Conservation (phyloP, 2,113 vertebrate genomes). For the Xiphorhynchus elegans region DNA sequence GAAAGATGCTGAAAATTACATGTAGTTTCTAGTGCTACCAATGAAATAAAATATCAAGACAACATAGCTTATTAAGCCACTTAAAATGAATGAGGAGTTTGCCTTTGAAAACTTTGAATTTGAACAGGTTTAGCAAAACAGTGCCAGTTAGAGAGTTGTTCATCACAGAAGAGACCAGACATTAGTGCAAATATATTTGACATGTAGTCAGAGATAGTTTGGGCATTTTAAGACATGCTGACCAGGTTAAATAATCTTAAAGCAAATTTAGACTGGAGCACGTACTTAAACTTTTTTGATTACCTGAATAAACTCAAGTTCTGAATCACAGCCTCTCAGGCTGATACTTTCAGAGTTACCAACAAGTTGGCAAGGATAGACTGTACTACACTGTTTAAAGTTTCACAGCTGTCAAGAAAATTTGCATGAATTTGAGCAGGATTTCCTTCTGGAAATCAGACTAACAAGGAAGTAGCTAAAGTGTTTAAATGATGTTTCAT, state of each 20-base stretch:
- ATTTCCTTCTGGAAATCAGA: constrained; percentile 41
- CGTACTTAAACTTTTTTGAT: not conserved
- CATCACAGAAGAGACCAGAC: not conserved
- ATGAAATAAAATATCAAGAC: not conserved
- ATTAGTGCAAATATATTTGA: not conserved
- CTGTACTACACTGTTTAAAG: not conserved
- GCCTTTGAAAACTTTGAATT: not conserved
- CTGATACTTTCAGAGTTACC: not conserved
- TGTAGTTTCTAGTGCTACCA: not conserved
- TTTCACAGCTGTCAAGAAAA: constrained; percentile 49
- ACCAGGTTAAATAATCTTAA: not conserved
- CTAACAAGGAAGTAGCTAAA: constrained; percentile 19
- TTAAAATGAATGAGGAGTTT: not conserved
- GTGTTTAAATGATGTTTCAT: constrained; percentile 7
- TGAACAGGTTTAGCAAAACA: not conserved
- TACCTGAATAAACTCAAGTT: not conserved
- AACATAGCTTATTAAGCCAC: not conserved
- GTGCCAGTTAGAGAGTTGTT: not conserved
- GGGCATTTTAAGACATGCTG: not conserved
- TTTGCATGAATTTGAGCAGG: constrained; percentile 5
- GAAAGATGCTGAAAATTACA: not conserved
- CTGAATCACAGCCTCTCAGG: not conserved
- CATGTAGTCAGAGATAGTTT: not conserved
- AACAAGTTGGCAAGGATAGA: not conserved
- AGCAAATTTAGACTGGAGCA: not conserved